These are phyloP conservation scores for Orius insidiosus DNA, from an alignment of 1,140 invertebrate genomes.

Conservation along the genomic window DNA sequence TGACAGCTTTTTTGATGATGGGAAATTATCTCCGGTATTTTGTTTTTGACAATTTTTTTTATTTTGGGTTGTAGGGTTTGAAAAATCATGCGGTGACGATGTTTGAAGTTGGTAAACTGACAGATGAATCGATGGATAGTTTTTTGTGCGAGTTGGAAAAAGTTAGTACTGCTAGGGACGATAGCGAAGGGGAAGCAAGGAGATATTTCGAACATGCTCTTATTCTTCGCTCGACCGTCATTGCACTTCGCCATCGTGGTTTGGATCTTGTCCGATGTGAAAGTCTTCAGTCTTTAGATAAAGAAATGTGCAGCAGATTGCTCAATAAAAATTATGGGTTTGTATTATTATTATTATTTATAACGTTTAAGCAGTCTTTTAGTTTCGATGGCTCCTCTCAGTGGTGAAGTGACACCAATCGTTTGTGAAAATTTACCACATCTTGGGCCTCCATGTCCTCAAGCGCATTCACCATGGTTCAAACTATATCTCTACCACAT, in stretches of 20 bases:
- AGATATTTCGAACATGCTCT: slow-evolving; percentile 85
- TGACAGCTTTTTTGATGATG: slow-evolving; percentile 97
- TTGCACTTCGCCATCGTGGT: slow-evolving; percentile 51
- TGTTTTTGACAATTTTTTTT: too few species aligned
- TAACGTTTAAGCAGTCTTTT: slow-evolving; percentile 39
- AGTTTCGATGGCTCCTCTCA: slow-evolving; percentile 73
- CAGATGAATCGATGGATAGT: slow-evolving; percentile 83
- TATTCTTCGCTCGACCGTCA: slow-evolving; percentile 66
- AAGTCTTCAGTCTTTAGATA: slow-evolving; percentile 73
- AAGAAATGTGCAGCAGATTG: slow-evolving; percentile 56
- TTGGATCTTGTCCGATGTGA: slow-evolving; percentile 81
- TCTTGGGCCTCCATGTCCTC: slow-evolving; percentile 64
- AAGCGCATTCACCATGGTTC: slow-evolving; percentile 79
- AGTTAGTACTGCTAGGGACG: slow-evolving; percentile 29
- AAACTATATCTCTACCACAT: slow-evolving; percentile 77
- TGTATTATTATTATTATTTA: slow-evolving; percentile 20
- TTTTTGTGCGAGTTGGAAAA: slow-evolving; percentile 82
- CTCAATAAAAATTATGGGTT: slow-evolving; percentile 82
- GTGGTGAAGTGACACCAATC: slow-evolving; percentile 60
- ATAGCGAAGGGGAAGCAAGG: slow-evolving; percentile 79
- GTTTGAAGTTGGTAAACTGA: slow-evolving; percentile 92
- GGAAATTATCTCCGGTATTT: slow-evolving; percentile 89
- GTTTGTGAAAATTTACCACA: slow-evolving; percentile 52
- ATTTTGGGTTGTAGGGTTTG: too few species aligned
- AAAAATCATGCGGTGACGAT: slow-evolving; percentile 94